A percentile compares a stretch with the other conserved stretches of the same genome.
phyloP scores from a whole-genome alignment of 2,888 invertebrate species.

The Dromius quadrimaculatus region DNA sequence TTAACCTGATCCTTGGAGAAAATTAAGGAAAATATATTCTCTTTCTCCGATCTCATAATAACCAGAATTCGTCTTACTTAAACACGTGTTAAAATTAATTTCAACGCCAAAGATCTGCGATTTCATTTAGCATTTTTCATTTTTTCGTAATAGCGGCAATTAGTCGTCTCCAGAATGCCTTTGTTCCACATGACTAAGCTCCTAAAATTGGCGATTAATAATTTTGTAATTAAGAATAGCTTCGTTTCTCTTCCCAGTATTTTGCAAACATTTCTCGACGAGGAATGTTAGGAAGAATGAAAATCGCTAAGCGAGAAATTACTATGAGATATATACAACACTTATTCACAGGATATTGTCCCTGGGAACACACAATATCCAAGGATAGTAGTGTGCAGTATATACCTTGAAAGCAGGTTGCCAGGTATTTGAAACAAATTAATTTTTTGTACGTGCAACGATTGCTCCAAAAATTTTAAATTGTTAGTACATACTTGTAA shows the following conservation, averaged over 20 bases:
- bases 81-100: slow-evolving; percentile 51
- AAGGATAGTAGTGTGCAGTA: no score
- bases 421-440: no score
- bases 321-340: slow-evolving; percentile 10
- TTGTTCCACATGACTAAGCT: slow-evolving; percentile 49
- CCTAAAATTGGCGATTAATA: slow-evolving; percentile 45
- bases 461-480: no score
- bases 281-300: slow-evolving; percentile 6
- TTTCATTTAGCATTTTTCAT: slow-evolving; percentile 49
- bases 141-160: slow-evolving; percentile 48
- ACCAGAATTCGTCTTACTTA: slow-evolving; percentile 46
- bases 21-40: no score
- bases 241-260: slow-evolving; percentile 6
- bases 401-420: no score
- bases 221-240: slow-evolving; percentile 43
- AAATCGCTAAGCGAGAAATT: background rate
- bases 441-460: no score
- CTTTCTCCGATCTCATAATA: no score
- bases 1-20: no score
- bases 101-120: slow-evolving; percentile 43
- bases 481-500: no score
- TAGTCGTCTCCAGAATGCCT: slow-evolving; percentile 38
- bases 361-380: no score
- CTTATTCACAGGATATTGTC: no score
- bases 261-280: background rate